These are phyloP conservation scores for Pelvicachromis taeniatus DNA, from an alignment of 2,113 vertebrate genomes.

Conservation along the genomic window DNA sequence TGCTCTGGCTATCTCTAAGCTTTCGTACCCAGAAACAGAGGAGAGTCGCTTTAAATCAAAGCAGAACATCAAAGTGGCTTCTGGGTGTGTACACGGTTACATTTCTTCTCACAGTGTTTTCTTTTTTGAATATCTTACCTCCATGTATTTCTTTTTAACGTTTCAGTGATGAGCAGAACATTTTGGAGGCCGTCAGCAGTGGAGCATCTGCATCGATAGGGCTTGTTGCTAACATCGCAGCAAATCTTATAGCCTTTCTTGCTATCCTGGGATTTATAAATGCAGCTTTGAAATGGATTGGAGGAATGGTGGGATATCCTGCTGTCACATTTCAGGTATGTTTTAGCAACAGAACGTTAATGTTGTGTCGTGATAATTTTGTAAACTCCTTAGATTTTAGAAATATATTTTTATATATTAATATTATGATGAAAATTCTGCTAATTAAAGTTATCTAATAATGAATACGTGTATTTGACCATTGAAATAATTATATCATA, in stretches of 20 bases:
- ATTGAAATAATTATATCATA: background rate
- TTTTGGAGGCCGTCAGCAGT: conserved; percentile 86
- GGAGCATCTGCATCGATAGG: conserved; percentile 83
- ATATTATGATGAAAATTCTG: background rate
- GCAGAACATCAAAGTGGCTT: conserved; percentile 66
- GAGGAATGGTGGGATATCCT: conserved; percentile 83
- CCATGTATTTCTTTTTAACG: background rate
- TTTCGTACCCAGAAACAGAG: conserved; percentile 88
- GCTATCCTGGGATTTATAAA: conserved; percentile 88
- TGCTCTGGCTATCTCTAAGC: conserved; percentile 88
- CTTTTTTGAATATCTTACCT: background rate
- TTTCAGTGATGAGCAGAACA: conserved; percentile 81
- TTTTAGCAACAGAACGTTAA: background rate
- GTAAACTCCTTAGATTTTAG: background rate
- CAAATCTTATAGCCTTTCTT: conserved; percentile 89
- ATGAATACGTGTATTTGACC: background rate
- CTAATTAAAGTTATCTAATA: background rate
- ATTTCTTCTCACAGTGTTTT: background rate
- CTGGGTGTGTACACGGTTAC: conserved; percentile 54
- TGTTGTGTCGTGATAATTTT: background rate
- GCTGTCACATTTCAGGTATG: conserved; percentile 85
- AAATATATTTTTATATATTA: background rate
- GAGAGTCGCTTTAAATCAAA: conserved; percentile 77
- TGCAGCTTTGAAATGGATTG: conserved; percentile 80
- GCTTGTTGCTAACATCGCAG: conserved; percentile 85